These are phyloP conservation scores for Ceyx margarethae DNA, from an alignment of 2,113 vertebrate species.

Conservation along the genomic window DNA sequence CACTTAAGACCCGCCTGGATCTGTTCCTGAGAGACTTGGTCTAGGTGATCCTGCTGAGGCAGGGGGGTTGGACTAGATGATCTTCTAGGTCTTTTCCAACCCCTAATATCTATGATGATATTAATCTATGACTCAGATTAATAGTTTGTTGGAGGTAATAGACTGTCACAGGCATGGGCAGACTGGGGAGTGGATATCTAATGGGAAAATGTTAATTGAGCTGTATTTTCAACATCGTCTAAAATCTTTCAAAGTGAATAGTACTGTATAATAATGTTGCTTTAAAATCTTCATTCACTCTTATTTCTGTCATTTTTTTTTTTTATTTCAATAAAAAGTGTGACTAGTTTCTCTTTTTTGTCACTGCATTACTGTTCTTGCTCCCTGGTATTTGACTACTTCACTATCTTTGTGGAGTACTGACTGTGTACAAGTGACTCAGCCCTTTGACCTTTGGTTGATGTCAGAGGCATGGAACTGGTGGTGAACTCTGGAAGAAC, in stretches of 20 bases:
- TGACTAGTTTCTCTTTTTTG: neutral
- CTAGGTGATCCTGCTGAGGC: no score
- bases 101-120: no score
- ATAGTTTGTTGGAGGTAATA: neutral
- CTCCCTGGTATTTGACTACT: neutral
- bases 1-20: no score
- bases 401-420: neutral
- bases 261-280: neutral
- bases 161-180: neutral
- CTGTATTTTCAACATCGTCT: neutral
- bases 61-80: no score
- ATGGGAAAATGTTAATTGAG: neutral
- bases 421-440: neutral
- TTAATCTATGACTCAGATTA: no score
- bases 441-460: neutral
- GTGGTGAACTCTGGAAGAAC: neutral
- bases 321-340: neutral
- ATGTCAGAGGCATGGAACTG: neutral
- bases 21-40: no score
- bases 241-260: neutral
- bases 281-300: neutral
- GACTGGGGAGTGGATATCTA: neutral
- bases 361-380: neutral
- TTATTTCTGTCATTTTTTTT: neutral
- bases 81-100: no score